phyloP scores from a whole-genome alignment of 1,140 invertebrate species.

The Euura lappo region DNA sequence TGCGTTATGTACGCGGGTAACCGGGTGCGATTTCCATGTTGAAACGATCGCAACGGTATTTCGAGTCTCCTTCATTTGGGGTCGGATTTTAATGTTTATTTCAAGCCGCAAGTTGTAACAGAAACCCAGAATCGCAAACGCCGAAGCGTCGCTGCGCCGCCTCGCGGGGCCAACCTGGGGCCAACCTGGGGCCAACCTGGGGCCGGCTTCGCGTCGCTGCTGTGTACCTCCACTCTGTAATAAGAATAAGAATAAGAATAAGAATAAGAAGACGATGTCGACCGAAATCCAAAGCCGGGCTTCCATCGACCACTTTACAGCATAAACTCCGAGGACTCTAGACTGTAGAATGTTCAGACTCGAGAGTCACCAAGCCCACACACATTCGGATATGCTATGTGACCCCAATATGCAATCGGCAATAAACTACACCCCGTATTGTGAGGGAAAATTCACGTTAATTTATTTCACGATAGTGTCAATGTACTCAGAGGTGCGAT shows the following conservation, averaged over 20 bases:
- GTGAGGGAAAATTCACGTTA: not conserved
- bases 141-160: not conserved
- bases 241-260: not conserved
- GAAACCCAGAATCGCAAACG: slow-evolving; percentile 4
- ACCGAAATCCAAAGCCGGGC: not conserved
- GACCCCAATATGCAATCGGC: slow-evolving; percentile 1
- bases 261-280: not conserved
- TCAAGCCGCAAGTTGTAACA: slow-evolving; percentile 7
- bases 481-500: too few relatives aligned
- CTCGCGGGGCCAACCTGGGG: slow-evolving; percentile 18
- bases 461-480: not conserved
- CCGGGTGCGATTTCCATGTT: not conserved
- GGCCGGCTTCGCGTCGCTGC: too few relatives aligned
- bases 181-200: slow-evolving; percentile 27
- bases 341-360: not conserved
- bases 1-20: too few relatives aligned
- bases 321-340: not conserved
- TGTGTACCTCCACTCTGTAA: not conserved
- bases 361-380: not conserved
- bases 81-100: slow-evolving; percentile 5
- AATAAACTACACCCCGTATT: not conserved
- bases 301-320: not conserved
- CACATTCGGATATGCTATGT: not conserved
- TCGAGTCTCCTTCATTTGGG: not conserved
- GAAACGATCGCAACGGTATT: slow-evolving; percentile 4